Evolutionary conservation across 2,888 invertebrate species (phyloP).

Genomic region (Acanthoscelides obtectus): DNA sequence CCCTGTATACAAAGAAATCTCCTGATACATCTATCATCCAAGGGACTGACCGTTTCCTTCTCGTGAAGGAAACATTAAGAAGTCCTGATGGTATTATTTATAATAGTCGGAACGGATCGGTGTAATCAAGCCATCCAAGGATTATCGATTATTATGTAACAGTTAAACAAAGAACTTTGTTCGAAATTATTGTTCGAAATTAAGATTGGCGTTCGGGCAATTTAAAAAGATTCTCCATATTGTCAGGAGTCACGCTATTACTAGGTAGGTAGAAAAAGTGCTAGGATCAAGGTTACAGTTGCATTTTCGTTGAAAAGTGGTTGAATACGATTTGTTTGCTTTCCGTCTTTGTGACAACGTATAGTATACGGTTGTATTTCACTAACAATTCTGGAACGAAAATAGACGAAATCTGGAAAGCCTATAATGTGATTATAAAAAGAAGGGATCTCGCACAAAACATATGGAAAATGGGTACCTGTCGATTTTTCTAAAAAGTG

Average conservation of each 20-base stretch:
- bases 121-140: neutral
- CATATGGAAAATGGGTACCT: too few relatives aligned
- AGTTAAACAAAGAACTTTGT: neutral
- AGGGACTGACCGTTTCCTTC: neutral
- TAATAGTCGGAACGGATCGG: neutral
- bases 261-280: neutral
- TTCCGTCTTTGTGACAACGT: too few relatives aligned
- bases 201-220: constrained; percentile 41
- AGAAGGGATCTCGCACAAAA: too few relatives aligned
- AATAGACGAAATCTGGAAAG: too few relatives aligned
- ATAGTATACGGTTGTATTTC: too few relatives aligned
- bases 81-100: neutral
- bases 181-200: neutral
- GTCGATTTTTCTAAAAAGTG: too few relatives aligned
- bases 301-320: too few relatives aligned
- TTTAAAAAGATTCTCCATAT: constrained; percentile 11
- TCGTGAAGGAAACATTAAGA: neutral
- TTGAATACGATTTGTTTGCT: too few relatives aligned
- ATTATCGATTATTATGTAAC: neutral
- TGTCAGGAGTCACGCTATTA: neutral
- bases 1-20: too few relatives aligned
- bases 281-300: too few relatives aligned
- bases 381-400: too few relatives aligned
- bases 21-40: neutral
- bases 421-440: too few relatives aligned